Percentiles rank a stretch among this genome's conserved stretches.
Conservation (phyloP, 2,113 vertebrate species). For the Melanerpes aurifrons region DNA sequence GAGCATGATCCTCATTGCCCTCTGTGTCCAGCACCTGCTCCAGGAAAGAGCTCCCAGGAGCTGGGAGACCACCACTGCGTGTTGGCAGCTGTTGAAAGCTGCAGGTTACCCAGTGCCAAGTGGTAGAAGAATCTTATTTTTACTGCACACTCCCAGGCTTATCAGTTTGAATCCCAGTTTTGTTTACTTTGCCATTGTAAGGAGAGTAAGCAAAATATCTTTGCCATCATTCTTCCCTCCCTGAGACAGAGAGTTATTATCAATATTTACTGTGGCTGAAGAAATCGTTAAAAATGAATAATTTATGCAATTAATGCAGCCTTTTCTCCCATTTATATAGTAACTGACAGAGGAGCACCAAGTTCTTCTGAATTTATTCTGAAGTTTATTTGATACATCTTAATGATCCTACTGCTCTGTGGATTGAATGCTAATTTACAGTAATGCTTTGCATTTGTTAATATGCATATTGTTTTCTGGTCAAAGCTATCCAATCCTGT, state of each 20-base stretch:
- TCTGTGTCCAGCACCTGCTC: background rate
- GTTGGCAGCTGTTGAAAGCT: background rate
- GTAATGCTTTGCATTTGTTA: conserved; percentile 29
- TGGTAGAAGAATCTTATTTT: background rate
- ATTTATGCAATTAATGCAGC: conserved; percentile 51
- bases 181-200: background rate
- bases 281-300: conserved; percentile 52
- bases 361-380: conserved; percentile 33
- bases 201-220: background rate
- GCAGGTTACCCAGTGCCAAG: background rate
- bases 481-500: conserved; percentile 13
- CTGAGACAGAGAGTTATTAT: conserved; percentile 12
- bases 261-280: background rate
- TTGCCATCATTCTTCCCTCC: conserved; percentile 4
- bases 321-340: background rate
- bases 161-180: background rate
- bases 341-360: background rate
- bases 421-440: conserved; percentile 25
- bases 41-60: background rate
- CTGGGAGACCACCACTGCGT: rapidly evolving
- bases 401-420: conserved; percentile 12
- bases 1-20: background rate
- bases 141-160: rapidly evolving
- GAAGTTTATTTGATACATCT: conserved; percentile 36
- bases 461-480: conserved; percentile 34